A percentile compares a stretch with the other conserved stretches of the same genome.
These are phyloP conservation scores for Spodoptera litura DNA, from an alignment of 1,140 invertebrate species.

Conservation along the genomic window DNA sequence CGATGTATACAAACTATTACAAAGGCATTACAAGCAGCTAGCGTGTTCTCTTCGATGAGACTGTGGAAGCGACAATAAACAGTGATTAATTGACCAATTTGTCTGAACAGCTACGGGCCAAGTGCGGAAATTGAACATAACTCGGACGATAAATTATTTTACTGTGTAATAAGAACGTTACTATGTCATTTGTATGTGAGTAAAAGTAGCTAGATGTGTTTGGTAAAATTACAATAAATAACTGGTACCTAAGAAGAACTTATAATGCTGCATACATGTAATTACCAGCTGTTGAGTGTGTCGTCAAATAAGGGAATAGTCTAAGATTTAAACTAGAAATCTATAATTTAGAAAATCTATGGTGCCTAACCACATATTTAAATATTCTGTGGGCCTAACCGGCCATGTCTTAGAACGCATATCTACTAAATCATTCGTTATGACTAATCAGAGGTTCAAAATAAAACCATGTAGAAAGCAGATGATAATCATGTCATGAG, in stretches of 20 bases:
- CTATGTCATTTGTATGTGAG: not conserved
- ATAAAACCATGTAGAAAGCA: no score
- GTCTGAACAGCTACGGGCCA: constrained; percentile 48
- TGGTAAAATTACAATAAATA: not conserved
- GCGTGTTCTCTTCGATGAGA: constrained; percentile 53
- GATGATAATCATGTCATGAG: no score
- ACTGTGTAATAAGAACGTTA: constrained; percentile 42
- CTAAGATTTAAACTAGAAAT: no score
- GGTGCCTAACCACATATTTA: no score
- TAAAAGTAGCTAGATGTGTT: not conserved
- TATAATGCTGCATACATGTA: no score
- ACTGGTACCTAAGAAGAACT: not conserved
- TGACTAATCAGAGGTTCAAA: no score
- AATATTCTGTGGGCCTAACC: no score
- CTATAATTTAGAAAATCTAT: no score
- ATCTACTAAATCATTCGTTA: no score
- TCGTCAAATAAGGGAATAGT: no score
- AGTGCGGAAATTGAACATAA: constrained; percentile 67
- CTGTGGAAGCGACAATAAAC: constrained; percentile 63
- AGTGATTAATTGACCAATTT: constrained; percentile 70
- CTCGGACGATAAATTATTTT: constrained; percentile 61
- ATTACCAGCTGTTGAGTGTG: no score
- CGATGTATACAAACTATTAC: constrained; percentile 44
- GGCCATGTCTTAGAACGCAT: no score
- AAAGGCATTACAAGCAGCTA: constrained; percentile 54